A percentile compares a stretch with the other conserved stretches of the same genome.
Conservation (phyloP, 2,113 vertebrate genomes). For the Tychaedon coryphoeus region DNA sequence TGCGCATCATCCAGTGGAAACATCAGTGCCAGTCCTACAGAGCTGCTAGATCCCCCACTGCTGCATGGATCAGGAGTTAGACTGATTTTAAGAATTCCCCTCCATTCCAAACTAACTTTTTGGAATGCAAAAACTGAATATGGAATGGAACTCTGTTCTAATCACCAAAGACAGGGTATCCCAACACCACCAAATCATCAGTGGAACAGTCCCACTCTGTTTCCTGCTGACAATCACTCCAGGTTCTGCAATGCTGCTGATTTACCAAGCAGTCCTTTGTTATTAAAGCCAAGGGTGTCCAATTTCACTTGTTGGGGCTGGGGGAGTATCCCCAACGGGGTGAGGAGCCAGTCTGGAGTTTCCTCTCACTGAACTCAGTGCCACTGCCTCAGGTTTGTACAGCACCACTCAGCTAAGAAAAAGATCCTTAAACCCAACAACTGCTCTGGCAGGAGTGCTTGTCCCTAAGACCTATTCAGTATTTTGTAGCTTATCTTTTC, state of each 20-base stretch:
- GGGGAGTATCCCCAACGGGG: neutral
- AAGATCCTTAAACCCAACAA: neutral
- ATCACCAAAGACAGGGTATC: rapidly evolving
- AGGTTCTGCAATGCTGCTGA: neutral
- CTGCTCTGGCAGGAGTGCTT: neutral
- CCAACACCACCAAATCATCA: neutral
- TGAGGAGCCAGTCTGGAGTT: neutral
- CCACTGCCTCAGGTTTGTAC: neutral
- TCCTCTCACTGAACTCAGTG: neutral
- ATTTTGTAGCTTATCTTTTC: neutral
- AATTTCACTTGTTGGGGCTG: rapidly evolving
- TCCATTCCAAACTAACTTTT: neutral
- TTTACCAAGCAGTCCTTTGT: neutral
- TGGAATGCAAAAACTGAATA: neutral
- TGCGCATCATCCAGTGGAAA: neutral
- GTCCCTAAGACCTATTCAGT: neutral
- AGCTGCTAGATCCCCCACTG: neutral
- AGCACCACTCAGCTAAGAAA: neutral
- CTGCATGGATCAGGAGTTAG: neutral
- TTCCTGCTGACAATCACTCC: neutral
- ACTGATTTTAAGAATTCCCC: neutral
- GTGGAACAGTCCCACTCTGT: neutral
- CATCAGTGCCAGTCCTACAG: neutral
- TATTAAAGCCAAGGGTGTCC: neutral
- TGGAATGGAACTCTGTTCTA: neutral